Base-by-base conservation (phyloP, 2,113 vertebrate species). In the Malurus cyaneus region DNA sequence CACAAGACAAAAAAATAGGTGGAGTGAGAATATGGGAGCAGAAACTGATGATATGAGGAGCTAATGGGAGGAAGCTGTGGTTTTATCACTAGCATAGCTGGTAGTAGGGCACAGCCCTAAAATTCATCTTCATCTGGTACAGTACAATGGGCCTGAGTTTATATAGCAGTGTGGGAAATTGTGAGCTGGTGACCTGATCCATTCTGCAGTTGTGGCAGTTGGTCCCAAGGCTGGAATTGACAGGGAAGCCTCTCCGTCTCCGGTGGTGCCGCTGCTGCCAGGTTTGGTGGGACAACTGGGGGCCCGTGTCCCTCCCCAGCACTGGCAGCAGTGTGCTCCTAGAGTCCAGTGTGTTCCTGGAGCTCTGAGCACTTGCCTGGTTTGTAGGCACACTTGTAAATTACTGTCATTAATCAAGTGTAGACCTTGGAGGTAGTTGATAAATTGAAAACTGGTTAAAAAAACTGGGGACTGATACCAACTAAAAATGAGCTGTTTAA, bases 161-260 rank as follows among this genome's bases (percentile, higher is more conserved):
- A 5, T 39, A 2, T 3, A 21, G 32, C 5, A 1, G 5, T 0
- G 6, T 2, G 3, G 29, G 44, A 39, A 29, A 29, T 23, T 0
- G 5, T 26, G 49, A 36, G 1, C 25, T 0, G 4, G 28, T 49
- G 88, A 2, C 2, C 0, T 1, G 53, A 34, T 34, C 21, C 0
- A 2, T 14, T 14, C 8, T 3, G 4, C 34, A 36, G 32, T 3
- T 34, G 66, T 5, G 2, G 19, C 9, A 9, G 11, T 11, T 5
- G 50, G 9, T 59, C 39, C 11, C 67, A 4, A 8, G 84, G 47
- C 18, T 13, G 53, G 32, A 12, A 8, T 62, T 9, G 52, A 61
- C 76, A 52, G 61, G 41, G 56, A 34, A 70, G 32, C 44, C 54
- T 29, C 18, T 36, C 29, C 46, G 29, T 52, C 32, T 23, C 4